Conservation (phyloP, 2,797 vertebrate genomes). For the Sebastes taczanowskii region DNA sequence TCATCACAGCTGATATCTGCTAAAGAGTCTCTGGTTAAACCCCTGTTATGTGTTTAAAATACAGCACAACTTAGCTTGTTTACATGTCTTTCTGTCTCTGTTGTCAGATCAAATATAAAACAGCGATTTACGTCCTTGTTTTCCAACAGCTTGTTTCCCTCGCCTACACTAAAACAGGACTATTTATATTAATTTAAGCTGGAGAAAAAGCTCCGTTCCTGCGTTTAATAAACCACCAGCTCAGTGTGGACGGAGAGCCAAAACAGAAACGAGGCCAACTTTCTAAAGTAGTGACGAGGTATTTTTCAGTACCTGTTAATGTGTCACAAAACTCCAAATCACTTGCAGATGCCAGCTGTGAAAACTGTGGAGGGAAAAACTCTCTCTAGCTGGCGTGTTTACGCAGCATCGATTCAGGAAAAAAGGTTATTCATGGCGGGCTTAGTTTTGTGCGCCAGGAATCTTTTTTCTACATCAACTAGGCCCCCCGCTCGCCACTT, state of each 20-base stretch:
- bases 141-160: neutral
- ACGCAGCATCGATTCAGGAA: neutral
- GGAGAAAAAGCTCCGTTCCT: neutral
- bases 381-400: neutral
- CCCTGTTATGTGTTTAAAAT: neutral
- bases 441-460: neutral
- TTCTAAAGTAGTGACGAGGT: neutral
- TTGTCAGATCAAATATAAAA: neutral
- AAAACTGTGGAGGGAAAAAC: neutral
- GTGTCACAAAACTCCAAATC: neutral
- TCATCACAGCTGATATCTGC: neutral
- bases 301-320: neutral
- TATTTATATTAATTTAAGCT: neutral
- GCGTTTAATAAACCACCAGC: neutral
- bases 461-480: slow-evolving; percentile 12
- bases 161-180: neutral
- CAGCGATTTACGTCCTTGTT: neutral
- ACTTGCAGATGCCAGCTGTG: neutral
- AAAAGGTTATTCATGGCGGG: neutral
- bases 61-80: neutral
- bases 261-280: neutral
- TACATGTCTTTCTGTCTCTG: neutral
- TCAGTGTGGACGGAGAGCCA: neutral
- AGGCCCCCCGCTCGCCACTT: neutral
- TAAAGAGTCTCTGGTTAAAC: neutral